Percentiles rank a stretch among this genome's conserved stretches.
Conservation (phyloP, 92 coral and sea anemone genomes). For the Bergia puertoricense region DNA sequence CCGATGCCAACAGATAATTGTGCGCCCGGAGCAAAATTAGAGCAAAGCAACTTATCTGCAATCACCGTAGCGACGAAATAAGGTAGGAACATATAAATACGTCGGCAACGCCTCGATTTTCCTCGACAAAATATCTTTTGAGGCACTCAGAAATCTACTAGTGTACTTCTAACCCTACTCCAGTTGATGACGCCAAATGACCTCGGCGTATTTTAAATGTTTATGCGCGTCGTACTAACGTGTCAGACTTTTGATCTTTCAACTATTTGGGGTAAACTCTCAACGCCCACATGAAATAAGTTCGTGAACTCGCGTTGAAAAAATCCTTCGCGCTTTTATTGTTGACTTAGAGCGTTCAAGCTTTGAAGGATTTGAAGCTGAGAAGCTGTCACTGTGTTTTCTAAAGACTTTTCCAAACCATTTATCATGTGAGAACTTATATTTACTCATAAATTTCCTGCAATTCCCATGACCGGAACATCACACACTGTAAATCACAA, state of each 20-base stretch:
- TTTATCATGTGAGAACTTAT: background rate
- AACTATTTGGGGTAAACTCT: background rate
- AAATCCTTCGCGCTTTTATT: background rate
- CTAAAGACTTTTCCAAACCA: background rate
- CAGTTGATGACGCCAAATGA: background rate
- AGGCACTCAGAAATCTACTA: background rate
- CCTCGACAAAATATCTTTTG: background rate
- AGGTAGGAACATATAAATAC: background rate
- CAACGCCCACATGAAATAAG: background rate
- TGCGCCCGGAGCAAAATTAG: background rate
- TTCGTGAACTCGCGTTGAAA: background rate
- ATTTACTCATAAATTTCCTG: background rate
- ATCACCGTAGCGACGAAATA: background rate
- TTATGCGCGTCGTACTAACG: background rate
- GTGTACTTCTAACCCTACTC: background rate
- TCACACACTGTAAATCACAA: background rate
- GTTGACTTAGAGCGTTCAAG: conserved; percentile 12
- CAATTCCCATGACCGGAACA: background rate
- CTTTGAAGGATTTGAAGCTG: background rate
- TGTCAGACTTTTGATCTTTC: background rate
- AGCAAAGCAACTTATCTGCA: background rate
- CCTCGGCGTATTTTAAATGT: background rate
- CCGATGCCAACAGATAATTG: conserved; percentile 7
- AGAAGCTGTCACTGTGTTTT: background rate
- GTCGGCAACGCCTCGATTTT: background rate